Evolutionary conservation across 53 echinoderm and acorn worm genomes (phyloP).

Genomic region (Paracentrotus lividus): DNA sequence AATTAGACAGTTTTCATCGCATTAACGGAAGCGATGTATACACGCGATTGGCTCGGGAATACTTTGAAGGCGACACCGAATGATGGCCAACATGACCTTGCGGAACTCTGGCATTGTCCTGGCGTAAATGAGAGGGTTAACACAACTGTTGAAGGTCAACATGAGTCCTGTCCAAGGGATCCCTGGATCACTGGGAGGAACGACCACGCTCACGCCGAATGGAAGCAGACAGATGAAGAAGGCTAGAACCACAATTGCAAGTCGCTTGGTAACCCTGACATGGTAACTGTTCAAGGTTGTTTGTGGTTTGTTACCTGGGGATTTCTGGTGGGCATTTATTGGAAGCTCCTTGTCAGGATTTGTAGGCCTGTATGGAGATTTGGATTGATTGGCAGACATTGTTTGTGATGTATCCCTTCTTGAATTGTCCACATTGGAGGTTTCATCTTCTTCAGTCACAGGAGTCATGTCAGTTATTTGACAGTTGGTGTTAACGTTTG

Average conservation of each 20-base stretch:
- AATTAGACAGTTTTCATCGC: no score
- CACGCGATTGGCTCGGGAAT: slow-evolving; percentile 69
- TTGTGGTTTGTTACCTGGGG: not conserved
- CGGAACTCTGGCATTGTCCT: slow-evolving; percentile 76
- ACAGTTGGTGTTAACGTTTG: not conserved
- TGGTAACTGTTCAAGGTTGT: not conserved
- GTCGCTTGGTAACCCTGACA: slow-evolving; percentile 45
- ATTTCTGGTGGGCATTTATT: not conserved
- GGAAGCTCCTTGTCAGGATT: not conserved
- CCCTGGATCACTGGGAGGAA: slow-evolving; percentile 17
- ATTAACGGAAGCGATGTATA: not conserved
- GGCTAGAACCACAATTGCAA: slow-evolving; percentile 42
- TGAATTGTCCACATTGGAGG: not conserved
- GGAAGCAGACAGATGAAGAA: slow-evolving; percentile 64
- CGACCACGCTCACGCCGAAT: slow-evolving; percentile 22
- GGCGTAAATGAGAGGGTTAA: slow-evolving; percentile 80
- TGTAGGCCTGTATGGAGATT: no score
- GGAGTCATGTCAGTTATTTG: not conserved
- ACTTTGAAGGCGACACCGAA: slow-evolving; percentile 67
- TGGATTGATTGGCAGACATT: not conserved
- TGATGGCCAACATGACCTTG: slow-evolving; percentile 71
- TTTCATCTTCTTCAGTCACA: not conserved
- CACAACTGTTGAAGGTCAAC: slow-evolving; percentile 74
- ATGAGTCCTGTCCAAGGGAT: slow-evolving; percentile 62
- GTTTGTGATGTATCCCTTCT: not conserved